Percentiles rank a stretch among this genome's conserved stretches.
phyloP scores from a whole-genome alignment of 2,888 invertebrate genomes.

The Bugula neritina region DNA sequence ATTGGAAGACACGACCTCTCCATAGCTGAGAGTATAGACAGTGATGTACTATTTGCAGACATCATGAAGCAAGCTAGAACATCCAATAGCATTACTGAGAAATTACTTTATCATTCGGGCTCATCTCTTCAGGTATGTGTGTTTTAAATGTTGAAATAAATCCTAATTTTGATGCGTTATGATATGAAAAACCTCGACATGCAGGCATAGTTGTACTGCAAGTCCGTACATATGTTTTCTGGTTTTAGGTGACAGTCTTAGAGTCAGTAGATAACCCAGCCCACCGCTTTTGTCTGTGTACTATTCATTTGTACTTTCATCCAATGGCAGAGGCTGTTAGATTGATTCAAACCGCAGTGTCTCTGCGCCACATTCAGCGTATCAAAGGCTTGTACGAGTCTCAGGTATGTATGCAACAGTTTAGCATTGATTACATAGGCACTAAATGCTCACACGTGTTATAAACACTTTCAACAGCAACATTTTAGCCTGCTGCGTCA shows the following conservation, averaged over 20 bases:
- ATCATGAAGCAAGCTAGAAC: background rate
- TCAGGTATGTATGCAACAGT: conserved; percentile 43
- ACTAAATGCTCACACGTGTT: no score
- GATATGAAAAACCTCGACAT: no score
- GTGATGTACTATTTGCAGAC: background rate
- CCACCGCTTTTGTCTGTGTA: conserved; percentile 58
- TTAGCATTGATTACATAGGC: no score
- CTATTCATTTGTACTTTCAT: conserved; percentile 89
- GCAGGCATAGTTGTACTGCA: no score
- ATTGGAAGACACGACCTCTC: background rate
- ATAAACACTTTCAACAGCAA: no score
- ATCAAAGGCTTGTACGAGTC: conserved; percentile 51
- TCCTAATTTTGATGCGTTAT: no score
- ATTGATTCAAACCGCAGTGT: conserved; percentile 72
- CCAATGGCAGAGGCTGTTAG: conserved; percentile 85
- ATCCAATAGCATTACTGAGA: background rate
- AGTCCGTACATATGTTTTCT: no score
- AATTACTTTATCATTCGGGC: background rate
- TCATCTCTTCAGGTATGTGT: background rate
- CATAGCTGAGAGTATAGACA: background rate
- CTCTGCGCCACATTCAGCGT: conserved; percentile 66
- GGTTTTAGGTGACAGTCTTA: conserved; percentile 38
- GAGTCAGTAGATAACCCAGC: conserved; percentile 37
- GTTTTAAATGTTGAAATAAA: no score
- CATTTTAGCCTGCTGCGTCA: no score